Percentiles rank a stretch among this genome's conserved stretches.
Evolutionary conservation across 2,113 vertebrate species (phyloP).

Genomic region (Hyaena hyaena): DNA sequence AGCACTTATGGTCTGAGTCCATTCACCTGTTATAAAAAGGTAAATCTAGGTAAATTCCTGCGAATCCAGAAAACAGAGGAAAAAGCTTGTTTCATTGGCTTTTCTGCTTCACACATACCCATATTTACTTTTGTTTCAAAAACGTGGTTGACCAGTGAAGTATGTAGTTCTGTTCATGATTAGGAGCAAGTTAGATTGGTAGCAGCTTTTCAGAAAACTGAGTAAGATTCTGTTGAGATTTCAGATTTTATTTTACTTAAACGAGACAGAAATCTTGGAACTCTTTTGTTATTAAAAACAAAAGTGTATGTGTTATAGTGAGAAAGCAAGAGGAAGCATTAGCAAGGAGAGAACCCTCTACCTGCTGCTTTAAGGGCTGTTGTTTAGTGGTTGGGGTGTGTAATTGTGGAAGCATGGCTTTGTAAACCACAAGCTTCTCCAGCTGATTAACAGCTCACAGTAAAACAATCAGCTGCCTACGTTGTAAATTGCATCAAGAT

Average conservation of each 20-base stretch:
- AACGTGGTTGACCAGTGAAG: background rate
- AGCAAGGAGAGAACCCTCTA: background rate
- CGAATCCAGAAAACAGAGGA: background rate
- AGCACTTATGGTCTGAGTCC: background rate
- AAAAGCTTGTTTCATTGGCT: background rate
- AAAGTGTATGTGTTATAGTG: background rate
- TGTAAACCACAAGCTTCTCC: background rate
- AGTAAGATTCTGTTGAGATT: background rate
- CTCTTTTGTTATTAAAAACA: background rate
- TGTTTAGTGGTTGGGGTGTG: background rate
- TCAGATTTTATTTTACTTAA: background rate
- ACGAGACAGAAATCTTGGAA: background rate
- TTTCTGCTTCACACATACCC: background rate
- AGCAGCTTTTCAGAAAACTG: background rate
- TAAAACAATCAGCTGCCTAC: too few species aligned
- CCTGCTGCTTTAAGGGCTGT: background rate
- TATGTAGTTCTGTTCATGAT: background rate
- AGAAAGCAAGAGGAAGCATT: background rate
- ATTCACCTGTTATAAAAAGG: background rate
- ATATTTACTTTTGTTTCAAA: background rate
- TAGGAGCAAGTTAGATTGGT: accelerated
- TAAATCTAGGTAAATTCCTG: conserved; percentile 22
- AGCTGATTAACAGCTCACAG: background rate
- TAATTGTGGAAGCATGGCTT: background rate
- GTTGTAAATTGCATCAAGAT: background rate